These are phyloP conservation scores for Mythimna albipuncta DNA, from an alignment of 2,888 invertebrate genomes.

Conservation along the genomic window DNA sequence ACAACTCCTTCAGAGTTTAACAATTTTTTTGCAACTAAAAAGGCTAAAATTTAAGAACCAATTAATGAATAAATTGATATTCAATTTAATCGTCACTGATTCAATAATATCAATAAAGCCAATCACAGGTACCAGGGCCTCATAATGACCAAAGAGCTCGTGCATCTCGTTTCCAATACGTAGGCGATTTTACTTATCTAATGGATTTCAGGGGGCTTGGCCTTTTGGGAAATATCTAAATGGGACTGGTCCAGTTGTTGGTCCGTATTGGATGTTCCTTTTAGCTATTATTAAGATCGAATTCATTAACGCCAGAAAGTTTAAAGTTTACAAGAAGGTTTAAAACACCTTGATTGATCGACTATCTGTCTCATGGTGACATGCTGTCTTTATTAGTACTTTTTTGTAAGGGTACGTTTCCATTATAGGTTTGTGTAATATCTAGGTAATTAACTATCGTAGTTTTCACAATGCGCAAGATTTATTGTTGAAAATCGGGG, in stretches of 20 bases:
- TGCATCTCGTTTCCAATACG: conserved; percentile 27
- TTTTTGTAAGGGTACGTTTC: conserved; percentile 40
- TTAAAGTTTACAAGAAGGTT: conserved; percentile 5
- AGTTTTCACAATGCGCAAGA: conserved; percentile 37
- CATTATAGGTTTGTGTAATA: conserved; percentile 35
- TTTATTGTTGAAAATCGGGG: conserved; percentile 29
- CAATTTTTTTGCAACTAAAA: too few relatives aligned
- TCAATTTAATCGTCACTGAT: conserved; percentile 42
- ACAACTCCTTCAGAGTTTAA: too few relatives aligned
- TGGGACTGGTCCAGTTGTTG: conserved; percentile 27
- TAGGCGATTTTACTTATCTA: conserved; percentile 54
- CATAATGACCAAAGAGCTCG: conserved; percentile 48
- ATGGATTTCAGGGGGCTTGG: conserved; percentile 40
- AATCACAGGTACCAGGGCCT: conserved; percentile 59
- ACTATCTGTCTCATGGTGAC: conserved; percentile 20
- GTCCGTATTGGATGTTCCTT: conserved; percentile 11
- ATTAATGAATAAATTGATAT: conserved; percentile 10
- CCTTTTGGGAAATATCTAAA: conserved; percentile 54
- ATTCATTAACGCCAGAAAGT: conserved; percentile 24
- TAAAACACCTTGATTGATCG: neutral
- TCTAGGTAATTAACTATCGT: conserved; percentile 20
- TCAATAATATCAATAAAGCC: conserved; percentile 47
- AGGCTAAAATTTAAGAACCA: too few relatives aligned
- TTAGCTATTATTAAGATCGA: conserved; percentile 1
- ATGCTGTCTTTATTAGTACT: conserved; percentile 11